A percentile compares a stretch with the other conserved stretches of the same genome.
phyloP scores from a whole-genome alignment of 1,140 invertebrate species.

The Asobara japonica region DNA sequence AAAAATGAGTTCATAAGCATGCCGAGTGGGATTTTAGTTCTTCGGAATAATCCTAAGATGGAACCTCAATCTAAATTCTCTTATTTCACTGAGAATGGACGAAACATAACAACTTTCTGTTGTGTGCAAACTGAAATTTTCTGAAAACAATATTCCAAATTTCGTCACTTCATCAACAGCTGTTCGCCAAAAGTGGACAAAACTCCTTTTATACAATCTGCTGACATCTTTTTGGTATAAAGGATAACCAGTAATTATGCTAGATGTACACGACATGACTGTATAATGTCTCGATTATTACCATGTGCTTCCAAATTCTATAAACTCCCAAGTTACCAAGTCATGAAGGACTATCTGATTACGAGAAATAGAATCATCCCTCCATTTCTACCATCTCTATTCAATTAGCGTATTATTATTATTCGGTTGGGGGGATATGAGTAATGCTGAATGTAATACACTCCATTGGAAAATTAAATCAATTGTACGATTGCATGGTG shows the following conservation, averaged over 20 bases:
- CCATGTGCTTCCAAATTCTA: neutral
- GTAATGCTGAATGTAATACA: slow-evolving; percentile 28
- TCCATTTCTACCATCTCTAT: slow-evolving; percentile 2
- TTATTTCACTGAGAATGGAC: too few relatives aligned
- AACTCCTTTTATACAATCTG: too few relatives aligned
- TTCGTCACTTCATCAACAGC: too few relatives aligned
- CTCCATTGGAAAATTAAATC: slow-evolving; percentile 28
- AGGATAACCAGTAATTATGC: neutral
- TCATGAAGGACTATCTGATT: slow-evolving; percentile 27
- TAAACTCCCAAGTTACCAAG: neutral
- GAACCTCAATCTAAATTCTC: too few relatives aligned
- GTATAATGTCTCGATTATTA: neutral
- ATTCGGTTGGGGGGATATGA: slow-evolving; percentile 25
- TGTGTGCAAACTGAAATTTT: too few relatives aligned
- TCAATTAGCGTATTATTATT: slow-evolving; percentile 32
- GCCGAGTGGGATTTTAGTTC: too few relatives aligned
- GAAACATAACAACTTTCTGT: too few relatives aligned
- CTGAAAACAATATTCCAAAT: too few relatives aligned
- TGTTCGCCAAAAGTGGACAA: too few relatives aligned
- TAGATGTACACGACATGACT: neutral
- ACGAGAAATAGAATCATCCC: slow-evolving; percentile 18
- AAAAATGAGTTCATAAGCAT: too few relatives aligned
- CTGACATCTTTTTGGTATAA: neutral
- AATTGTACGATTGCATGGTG: slow-evolving; percentile 18
- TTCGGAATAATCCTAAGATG: too few relatives aligned